Evolutionary conservation across 2,113 vertebrate species (phyloP).

Genomic region (Cyanoramphus novaezelandiae): DNA sequence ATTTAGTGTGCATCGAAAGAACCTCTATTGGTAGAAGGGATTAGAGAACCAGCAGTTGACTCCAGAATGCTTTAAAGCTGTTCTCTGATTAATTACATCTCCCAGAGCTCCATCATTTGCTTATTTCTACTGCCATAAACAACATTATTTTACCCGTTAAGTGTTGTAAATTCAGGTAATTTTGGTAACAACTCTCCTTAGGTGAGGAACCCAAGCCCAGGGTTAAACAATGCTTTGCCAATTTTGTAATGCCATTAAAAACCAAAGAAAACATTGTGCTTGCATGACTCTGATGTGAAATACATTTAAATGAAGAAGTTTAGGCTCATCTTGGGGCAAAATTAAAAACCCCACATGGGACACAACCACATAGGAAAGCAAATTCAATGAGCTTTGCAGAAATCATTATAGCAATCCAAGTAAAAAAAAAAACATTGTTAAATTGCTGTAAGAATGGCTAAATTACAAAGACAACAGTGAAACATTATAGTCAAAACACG

Average conservation of each 20-base stretch:
- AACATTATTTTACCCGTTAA: not conserved
- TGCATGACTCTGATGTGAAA: conserved; percentile 22
- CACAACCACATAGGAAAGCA: conserved; percentile 16
- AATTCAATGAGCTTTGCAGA: conserved; percentile 38
- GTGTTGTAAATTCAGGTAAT: not conserved
- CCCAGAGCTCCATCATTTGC: not conserved
- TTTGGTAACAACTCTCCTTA: not conserved
- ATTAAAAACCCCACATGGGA: conserved; percentile 12
- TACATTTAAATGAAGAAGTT: conserved; percentile 1
- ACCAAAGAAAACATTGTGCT: not conserved
- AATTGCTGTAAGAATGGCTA: conserved; percentile 19
- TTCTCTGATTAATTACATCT: not conserved
- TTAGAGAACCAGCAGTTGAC: not conserved
- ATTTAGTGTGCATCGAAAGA: conserved; percentile 13
- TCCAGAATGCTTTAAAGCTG: not conserved
- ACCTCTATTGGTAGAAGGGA: not conserved
- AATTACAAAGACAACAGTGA: conserved; percentile 58
- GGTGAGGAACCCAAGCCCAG: not conserved
- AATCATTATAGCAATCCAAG: conserved; percentile 16
- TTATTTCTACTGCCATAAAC: not conserved
- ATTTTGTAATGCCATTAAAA: conserved; percentile 6
- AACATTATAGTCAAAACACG: conserved; percentile 34
- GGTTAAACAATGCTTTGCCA: not conserved
- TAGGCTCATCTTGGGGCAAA: conserved; percentile 24
- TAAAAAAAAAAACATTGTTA: not conserved